A percentile compares a stretch with the other conserved stretches of the same genome.
Conservation (phyloP, 1,140 invertebrate genomes). For the Harlomillsia oculata region DNA sequence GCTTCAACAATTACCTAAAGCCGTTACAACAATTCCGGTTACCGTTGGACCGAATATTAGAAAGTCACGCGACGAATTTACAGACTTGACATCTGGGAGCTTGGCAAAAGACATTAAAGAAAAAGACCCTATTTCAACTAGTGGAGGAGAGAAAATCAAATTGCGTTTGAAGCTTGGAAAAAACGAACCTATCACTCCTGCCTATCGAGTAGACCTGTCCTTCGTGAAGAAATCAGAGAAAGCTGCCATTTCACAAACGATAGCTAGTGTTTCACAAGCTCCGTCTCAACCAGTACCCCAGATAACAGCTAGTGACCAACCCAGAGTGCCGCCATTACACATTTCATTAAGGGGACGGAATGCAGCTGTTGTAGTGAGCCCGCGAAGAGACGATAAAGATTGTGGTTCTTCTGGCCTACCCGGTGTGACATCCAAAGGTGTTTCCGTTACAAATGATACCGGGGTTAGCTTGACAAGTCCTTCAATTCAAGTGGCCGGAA, state of each 20-base stretch:
- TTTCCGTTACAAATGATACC: not conserved
- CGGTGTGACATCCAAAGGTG: not conserved
- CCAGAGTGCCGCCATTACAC: slow-evolving; percentile 75
- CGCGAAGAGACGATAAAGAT: slow-evolving; percentile 52
- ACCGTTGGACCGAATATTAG: not conserved
- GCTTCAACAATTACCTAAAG: not conserved
- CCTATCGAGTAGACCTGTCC: slow-evolving; percentile 70
- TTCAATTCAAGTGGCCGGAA: too few relatives aligned
- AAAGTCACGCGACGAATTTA: not conserved
- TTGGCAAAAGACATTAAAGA: slow-evolving; percentile 1
- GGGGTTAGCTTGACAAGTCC: not conserved
- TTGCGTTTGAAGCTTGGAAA: slow-evolving; percentile 71
- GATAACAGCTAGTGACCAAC: slow-evolving; percentile 50
- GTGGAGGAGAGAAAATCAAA: slow-evolving; percentile 67
- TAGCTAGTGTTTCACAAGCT: slow-evolving; percentile 4
- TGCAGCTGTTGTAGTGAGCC: slow-evolving; percentile 74
- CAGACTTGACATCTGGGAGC: not conserved
- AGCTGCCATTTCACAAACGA: slow-evolving; percentile 27
- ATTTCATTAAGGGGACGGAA: slow-evolving; percentile 76
- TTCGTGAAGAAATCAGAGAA: slow-evolving; percentile 52
- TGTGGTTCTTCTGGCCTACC: too few relatives aligned
- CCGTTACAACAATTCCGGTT: not conserved
- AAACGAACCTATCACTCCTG: slow-evolving; percentile 62
- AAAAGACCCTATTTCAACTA: slow-evolving; percentile 15
- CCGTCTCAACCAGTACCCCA: not conserved